phyloP scores from a whole-genome alignment of 2,113 vertebrate genomes.

The Camelus bactrianus region DNA sequence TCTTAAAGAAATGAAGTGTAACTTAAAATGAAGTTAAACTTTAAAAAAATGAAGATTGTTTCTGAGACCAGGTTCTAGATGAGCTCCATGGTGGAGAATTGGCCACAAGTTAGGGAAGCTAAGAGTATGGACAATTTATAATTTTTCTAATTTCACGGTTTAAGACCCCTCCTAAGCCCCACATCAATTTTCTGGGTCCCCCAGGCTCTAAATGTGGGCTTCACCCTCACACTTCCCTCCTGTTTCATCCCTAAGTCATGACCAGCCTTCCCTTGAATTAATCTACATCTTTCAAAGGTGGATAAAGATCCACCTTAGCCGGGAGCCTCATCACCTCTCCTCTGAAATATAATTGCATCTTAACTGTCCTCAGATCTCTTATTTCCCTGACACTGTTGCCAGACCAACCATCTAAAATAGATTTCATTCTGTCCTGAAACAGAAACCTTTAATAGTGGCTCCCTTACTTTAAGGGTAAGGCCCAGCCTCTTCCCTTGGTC shows the following conservation, averaged over 20 bases:
- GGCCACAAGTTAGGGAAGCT: background rate
- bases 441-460: background rate
- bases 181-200: background rate
- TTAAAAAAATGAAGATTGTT: background rate
- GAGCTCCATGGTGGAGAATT: background rate
- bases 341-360: background rate
- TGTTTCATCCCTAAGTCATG: background rate
- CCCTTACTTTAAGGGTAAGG: background rate
- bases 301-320: background rate
- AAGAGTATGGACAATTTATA: background rate
- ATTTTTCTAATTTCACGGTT: background rate
- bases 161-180: background rate
- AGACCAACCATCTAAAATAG: background rate
- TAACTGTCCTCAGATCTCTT: background rate
- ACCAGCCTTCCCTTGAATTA: background rate
- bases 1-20: constrained; percentile 44
- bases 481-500: too few relatives aligned
- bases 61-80: background rate
- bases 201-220: background rate
- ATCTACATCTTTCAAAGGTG: background rate
- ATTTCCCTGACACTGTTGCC: background rate
- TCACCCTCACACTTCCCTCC: background rate
- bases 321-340: background rate
- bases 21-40: constrained; percentile 1
- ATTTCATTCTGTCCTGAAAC: background rate